These are phyloP conservation scores for Notarius quadriscutis DNA, from an alignment of 2,113 vertebrate species.

Conservation along the genomic window DNA sequence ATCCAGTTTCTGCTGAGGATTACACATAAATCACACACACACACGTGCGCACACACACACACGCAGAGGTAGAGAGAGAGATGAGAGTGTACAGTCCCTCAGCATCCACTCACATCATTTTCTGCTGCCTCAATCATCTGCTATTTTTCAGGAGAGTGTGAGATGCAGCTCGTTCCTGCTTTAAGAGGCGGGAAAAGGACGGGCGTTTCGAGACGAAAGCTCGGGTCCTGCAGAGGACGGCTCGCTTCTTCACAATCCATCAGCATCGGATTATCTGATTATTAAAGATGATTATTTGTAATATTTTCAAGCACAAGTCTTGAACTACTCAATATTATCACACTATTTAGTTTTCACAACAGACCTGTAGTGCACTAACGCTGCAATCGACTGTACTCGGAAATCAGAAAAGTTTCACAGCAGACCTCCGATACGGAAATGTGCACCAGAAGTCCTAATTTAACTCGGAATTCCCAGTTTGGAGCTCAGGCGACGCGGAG, in stretches of 20 bases:
- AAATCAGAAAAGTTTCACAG: background rate
- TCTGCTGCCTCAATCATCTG: conserved; percentile 30
- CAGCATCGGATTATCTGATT: no score
- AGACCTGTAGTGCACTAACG: no score
- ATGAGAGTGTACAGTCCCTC: background rate
- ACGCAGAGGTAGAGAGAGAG: background rate
- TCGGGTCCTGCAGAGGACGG: background rate
- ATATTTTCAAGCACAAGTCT: background rate
- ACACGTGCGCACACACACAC: conserved; percentile 7
- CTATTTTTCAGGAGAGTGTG: background rate
- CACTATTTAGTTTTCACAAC: background rate
- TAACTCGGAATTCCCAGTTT: background rate
- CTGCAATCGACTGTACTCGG: background rate
- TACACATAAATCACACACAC: conserved; percentile 24
- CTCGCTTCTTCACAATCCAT: background rate
- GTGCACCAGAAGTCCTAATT: background rate
- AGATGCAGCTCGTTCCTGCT: background rate
- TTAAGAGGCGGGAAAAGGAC: background rate
- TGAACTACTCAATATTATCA: background rate
- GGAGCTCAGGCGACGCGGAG: background rate
- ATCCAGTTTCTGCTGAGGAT: conserved; percentile 39
- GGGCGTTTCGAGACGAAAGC: background rate
- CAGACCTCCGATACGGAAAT: background rate
- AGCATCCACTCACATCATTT: conserved; percentile 10
- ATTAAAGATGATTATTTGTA: background rate